Evolutionary conservation across 1,140 invertebrate species (phyloP), one percentile per base, ranked within the genome.

Genomic region (Formica selysi): DNA sequence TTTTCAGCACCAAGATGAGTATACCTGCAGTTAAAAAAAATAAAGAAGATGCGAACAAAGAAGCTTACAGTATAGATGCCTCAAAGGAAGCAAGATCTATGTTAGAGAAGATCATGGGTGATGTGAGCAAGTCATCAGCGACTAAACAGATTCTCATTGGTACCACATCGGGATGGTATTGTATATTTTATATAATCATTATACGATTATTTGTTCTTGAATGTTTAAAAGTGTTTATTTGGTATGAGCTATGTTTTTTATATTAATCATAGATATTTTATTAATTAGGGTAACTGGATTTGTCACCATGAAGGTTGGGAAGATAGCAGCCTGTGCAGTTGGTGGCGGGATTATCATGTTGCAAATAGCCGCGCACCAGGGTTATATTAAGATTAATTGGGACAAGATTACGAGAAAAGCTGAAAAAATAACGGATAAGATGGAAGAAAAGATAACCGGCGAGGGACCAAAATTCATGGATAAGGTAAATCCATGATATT

Each of bases 301-400:
- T 94, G 94, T 98, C 57, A 97, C 98, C 88, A 98, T 98, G 96
- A 98, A 99, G 96, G 97, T 99, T 89, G 98, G 98, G 10, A 99
- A 98, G 96, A 95, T 97, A 84, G 98, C 98, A 65, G 98, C 98
- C 10, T 97, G 98, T 78, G 97, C 98, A 11, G 94, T 99, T 86
- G 98, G 98, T 85, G 97, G 98, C 79, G 97, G 98, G 86, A 97
- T 99, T 51, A 97, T 99, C 89, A 95, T 99, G 90, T 93, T 99
- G 76, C 98, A 99, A 95, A 96, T 99, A 90, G 98, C 98, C 2
- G 97, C 98, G 86, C 97, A 99, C 92, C 97, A 98, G 92, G 98
- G 98, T n/a, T 98, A 98, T 89, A 97, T 99, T 65, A 98, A 98
- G 91, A 96, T 98, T 76, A 98, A 99, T 94, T 99, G 98, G 98